Evolutionary conservation across 2,797 vertebrate genomes (phyloP).

Genomic region (Tokudaia muenninki): DNA sequence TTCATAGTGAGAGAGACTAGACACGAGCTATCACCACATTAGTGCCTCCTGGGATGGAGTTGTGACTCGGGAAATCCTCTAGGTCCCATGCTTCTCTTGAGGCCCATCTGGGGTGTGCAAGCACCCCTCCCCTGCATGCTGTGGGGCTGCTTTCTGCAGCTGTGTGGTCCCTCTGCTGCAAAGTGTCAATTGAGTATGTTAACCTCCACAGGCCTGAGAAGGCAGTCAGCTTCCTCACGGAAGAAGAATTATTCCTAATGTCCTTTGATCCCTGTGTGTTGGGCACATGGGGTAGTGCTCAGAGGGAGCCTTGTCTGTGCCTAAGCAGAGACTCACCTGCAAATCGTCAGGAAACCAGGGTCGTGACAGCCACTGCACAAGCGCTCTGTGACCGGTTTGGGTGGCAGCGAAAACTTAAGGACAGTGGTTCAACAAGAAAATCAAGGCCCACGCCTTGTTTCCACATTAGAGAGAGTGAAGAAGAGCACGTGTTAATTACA

Average conservation of each 20-base stretch:
- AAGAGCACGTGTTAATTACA: constrained; percentile 88
- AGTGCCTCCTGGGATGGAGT: too few species aligned
- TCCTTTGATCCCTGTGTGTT: not conserved
- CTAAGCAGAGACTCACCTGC: not conserved
- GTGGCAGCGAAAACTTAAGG: constrained; percentile 69
- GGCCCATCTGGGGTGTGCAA: too few species aligned
- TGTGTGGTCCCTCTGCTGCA: rapidly evolving
- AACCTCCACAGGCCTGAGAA: not conserved
- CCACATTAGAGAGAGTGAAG: constrained; percentile 85
- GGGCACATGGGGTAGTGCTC: not conserved
- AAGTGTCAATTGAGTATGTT: rapidly evolving
- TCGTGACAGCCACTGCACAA: not conserved
- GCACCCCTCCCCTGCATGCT: not conserved
- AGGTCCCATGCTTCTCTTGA: not conserved
- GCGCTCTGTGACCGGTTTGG: constrained; percentile 61
- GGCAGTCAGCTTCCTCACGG: not conserved
- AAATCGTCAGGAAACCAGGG: rapidly evolving
- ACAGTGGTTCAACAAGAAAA: constrained; percentile 86
- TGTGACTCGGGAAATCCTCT: not conserved
- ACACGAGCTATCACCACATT: not conserved
- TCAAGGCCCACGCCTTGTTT: constrained; percentile 86
- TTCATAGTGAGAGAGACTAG: not conserved
- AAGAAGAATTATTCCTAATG: not conserved
- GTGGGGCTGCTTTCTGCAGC: not conserved
- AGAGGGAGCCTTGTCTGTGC: rapidly evolving